These are phyloP conservation scores for Leptopilina syphax DNA, from an alignment of 2,888 invertebrate species.

Conservation along the genomic window DNA sequence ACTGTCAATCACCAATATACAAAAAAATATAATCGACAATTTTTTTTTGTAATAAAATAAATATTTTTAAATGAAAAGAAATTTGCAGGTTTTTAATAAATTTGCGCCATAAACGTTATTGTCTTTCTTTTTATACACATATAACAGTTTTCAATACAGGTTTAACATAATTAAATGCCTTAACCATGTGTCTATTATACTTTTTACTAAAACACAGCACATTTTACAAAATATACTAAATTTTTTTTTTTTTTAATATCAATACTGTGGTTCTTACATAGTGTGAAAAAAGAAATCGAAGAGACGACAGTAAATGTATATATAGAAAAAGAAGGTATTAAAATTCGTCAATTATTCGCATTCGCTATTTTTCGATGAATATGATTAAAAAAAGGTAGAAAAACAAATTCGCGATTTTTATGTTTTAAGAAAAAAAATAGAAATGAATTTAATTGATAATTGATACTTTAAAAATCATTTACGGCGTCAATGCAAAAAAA, in stretches of 20 bases:
- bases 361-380: neutral
- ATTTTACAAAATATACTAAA: neutral
- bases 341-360: neutral
- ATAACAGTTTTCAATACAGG: conserved; percentile 7
- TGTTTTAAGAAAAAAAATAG: too few species aligned
- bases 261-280: conserved; percentile 3
- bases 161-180: conserved; percentile 19
- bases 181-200: neutral
- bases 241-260: neutral
- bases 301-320: neutral
- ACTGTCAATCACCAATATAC: too few species aligned
- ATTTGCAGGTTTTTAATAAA: neutral
- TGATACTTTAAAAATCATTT: too few species aligned
- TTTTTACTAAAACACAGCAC: neutral
- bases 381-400: too few species aligned
- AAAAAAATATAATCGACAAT: too few species aligned
- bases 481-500: too few species aligned
- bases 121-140: neutral
- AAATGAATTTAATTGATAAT: too few species aligned
- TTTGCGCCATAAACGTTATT: conserved; percentile 13
- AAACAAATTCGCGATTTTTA: too few species aligned
- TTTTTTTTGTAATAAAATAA: too few species aligned
- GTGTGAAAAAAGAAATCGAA: neutral
- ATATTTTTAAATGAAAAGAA: too few species aligned
- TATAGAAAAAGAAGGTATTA: neutral